Base-by-base conservation (phyloP, 2,888 invertebrate species). In the Drosophila mayaguana region DNA sequence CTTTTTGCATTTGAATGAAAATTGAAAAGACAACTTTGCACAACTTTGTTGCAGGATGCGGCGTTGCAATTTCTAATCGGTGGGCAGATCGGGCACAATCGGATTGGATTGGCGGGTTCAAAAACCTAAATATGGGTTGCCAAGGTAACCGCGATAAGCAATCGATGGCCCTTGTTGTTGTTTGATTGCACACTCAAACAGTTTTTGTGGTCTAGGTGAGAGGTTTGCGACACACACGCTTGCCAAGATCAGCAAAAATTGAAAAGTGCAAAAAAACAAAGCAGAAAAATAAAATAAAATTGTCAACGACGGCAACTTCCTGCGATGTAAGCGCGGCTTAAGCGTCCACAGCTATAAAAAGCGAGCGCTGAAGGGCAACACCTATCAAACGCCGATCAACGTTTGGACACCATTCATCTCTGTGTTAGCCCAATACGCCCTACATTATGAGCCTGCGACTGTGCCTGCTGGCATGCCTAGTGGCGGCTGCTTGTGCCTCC, bases 381-480 rank as follows among this genome's bases (percentile, higher is more conserved):
- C 51, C 36, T 62, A 90, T 85, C 90, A 85, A 87, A 81, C 89
- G 85, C 53, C 70, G 72, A 72, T 69, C 73, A 69, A 64, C 89
- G 84, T 85, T 90, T 87, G 90, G 78, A 75, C 84, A 83, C 71
- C 76, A 54, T 65, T 63, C 69, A 70, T 63, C 67, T 60, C 67
- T 62, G 56, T 28, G 32, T 48, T 48, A 36, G 28, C 45, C 12
- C 38, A 11, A 51, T 40, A 9, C 34, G 14, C 16, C 42, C 40
- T 56, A 20, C 63, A 60, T 36, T 16, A 90, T 91, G 77, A 82
- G 79, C 36, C 70, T 80, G 60, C 77, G 66, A 59, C 50, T 88
- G 63, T 88, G 83, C 74, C 75, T 91, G n/a, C 50, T 91, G 73
- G 86, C 88, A 16, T 89, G 90, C 78, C 66, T 91, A 5, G 40